Conservation (phyloP, 2,113 vertebrate genomes). For the Bujurquina vittata region DNA sequence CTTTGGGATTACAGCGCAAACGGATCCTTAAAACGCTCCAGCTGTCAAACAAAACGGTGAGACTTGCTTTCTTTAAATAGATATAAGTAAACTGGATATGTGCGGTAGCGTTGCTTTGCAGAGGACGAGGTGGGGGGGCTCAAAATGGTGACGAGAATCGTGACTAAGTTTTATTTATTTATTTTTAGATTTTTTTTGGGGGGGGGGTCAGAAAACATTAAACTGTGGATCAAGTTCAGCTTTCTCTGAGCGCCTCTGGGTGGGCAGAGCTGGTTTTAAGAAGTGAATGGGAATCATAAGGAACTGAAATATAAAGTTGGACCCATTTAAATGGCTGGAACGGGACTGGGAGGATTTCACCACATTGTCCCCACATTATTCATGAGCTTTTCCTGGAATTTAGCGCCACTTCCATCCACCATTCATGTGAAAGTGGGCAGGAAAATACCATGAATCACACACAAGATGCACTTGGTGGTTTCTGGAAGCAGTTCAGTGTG, state of each 20-base stretch:
- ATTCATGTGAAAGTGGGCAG: not conserved
- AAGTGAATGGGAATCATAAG: not conserved
- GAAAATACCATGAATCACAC: not conserved
- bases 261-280: not conserved
- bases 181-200: too few relatives aligned
- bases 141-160: not conserved
- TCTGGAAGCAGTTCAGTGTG: not conserved
- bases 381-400: constrained; percentile 4
- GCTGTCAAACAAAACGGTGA: constrained; percentile 59
- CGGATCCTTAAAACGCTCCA: constrained; percentile 10
- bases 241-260: not conserved
- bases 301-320: too few relatives aligned
- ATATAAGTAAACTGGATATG: too few relatives aligned
- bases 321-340: too few relatives aligned
- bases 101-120: not conserved
- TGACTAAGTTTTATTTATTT: not conserved
- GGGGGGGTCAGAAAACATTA: not conserved
- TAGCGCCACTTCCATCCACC: not conserved
- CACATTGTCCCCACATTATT: not conserved
- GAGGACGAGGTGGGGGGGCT: too few relatives aligned
- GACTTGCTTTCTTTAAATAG: not conserved
- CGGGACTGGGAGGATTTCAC: not conserved
- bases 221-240: not conserved
- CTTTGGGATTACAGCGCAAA: constrained; percentile 6
- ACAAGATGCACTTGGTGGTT: not conserved